Conservation (phyloP, 2,113 vertebrate species). For the Gallinago paraguaiae region DNA sequence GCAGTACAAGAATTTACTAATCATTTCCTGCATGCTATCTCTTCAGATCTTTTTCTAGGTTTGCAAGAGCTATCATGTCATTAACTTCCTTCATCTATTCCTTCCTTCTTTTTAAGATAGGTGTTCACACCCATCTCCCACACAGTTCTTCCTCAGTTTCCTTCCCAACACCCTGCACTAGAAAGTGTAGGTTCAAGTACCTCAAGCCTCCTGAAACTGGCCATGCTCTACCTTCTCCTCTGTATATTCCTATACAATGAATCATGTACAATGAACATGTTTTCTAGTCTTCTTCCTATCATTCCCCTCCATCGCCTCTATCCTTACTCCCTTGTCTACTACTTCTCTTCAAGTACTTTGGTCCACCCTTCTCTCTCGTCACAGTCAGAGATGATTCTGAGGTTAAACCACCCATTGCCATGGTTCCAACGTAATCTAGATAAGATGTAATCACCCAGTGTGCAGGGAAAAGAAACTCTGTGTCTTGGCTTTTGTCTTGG, state of each 20-base stretch:
- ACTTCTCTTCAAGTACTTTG: not conserved
- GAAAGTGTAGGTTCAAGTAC: not conserved
- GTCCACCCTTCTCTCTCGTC: not conserved
- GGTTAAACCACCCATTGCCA: not conserved
- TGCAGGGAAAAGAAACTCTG: not conserved
- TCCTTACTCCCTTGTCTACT: not conserved
- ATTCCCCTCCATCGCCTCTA: not conserved
- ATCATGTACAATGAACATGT: not conserved
- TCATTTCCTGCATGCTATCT: not conserved
- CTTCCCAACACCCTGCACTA: not conserved
- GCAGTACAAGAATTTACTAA: not conserved
- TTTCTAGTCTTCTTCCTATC: not conserved
- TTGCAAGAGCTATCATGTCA: slow-evolving; percentile 2
- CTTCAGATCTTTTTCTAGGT: not conserved
- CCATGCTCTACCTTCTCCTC: not conserved
- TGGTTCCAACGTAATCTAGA: not conserved
- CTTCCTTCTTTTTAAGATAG: not conserved
- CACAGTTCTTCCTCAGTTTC: not conserved
- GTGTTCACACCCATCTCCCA: slow-evolving; percentile 10
- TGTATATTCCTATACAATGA: not conserved
- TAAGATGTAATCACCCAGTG: not conserved
- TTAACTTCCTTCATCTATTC: slow-evolving; percentile 14
- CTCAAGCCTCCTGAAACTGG: not conserved
- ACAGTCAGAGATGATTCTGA: not conserved
- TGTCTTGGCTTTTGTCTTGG: not conserved